Base-by-base conservation (phyloP, 1,140 invertebrate genomes). In the Mactra quadrangularis region DNA sequence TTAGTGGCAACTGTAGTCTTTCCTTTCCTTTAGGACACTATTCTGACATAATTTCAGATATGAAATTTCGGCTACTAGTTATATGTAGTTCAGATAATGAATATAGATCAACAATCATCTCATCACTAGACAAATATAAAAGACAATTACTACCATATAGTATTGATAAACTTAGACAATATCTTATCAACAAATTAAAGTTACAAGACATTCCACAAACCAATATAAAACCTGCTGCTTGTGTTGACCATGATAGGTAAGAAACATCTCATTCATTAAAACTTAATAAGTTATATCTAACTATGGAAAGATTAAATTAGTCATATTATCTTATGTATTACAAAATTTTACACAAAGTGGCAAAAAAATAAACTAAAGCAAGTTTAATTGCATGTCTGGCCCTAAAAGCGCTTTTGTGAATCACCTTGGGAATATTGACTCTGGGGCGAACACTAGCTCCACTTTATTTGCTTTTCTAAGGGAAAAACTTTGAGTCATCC, bases 71-170 rank as follows among this genome's bases (percentile, higher is more conserved):
- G 22, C 57, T 90, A n/a, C 82, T 90, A 27, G 78, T 90, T 0
- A 76, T 91, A 19, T 90, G 90, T 74, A 71, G 84, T 4, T 68
- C 68, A 50, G 87, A 90, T 57, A 87, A 85, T 59, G 88, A 90
- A 45, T 86, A 87, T 38, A 76, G 77, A 41, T 87, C 89, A 11
- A 77, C 83, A 11, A 78, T 90, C 19, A 87, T 89, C n/a, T 85
- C 85, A 55, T 86, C 86, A 2, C 74, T 91, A 22, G 87, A 89
- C 33, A 85, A 85, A 22, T 87, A 86, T 64, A 57, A 82, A 25
- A 62, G 86, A 35, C 87, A 79, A 33, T 22, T 78, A n/a, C 64
- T 66, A 60, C 27, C 84, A 3, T 9, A 57, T 29, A 74, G 38
- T 50, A 19, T 47, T 17, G 33, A 74, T 38, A 25, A 75, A 27